A percentile compares a stretch with the other conserved stretches of the same genome.
Conservation (phyloP, 1,140 invertebrate species). For the Drosophila guanche region DNA sequence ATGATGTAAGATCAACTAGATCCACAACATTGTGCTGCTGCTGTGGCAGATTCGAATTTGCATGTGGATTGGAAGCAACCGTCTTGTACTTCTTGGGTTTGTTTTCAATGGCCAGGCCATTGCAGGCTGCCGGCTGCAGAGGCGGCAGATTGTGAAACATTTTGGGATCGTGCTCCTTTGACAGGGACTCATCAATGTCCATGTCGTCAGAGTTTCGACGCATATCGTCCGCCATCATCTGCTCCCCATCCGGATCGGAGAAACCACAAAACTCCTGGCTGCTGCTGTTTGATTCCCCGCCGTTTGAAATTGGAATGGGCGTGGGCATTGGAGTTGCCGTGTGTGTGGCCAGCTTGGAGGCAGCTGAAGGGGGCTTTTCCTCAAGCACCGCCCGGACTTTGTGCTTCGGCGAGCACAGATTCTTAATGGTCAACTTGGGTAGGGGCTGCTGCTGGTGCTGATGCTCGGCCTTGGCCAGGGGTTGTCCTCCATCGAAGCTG, state of each 20-base stretch:
- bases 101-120: slow-evolving; percentile 27
- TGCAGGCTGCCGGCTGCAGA: slow-evolving; percentile 22
- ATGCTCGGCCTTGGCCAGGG: slow-evolving; percentile 6
- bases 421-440: slow-evolving; percentile 81
- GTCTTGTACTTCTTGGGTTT: slow-evolving; percentile 10
- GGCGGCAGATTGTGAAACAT: slow-evolving; percentile 72
- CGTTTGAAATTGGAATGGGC: slow-evolving; percentile 47
- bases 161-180: slow-evolving; percentile 74
- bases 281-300: slow-evolving; percentile 63
- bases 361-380: slow-evolving; percentile 48
- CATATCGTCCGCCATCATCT: slow-evolving; percentile 29
- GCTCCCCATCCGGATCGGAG: slow-evolving; percentile 45
- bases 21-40: slow-evolving; percentile 64
- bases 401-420: slow-evolving; percentile 75
- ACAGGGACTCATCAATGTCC: slow-evolving; percentile 78
- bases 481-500: slow-evolving; percentile 26
- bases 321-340: background rate
- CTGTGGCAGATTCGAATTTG: slow-evolving; percentile 16
- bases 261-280: slow-evolving; percentile 67
- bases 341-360: slow-evolving; percentile 43
- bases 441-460: slow-evolving; percentile 54
- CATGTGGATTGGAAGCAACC: background rate
- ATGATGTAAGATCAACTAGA: slow-evolving; percentile 76
- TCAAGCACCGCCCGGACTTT: slow-evolving; percentile 74
- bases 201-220: slow-evolving; percentile 79